Base-by-base conservation (phyloP, 1,140 invertebrate genomes). In the Heliconius eleuchia region DNA sequence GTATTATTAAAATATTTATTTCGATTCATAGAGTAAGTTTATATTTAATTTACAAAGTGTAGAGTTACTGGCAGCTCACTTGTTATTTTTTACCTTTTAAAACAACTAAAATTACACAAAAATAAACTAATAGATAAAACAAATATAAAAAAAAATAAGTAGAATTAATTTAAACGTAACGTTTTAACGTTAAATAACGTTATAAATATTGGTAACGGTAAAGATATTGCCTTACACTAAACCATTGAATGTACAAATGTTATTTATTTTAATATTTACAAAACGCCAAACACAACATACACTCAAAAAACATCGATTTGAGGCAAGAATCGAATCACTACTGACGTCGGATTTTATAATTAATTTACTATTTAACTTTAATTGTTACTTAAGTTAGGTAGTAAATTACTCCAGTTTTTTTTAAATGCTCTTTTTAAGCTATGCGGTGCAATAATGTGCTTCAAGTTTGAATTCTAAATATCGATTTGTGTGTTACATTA, bases 121-220 rank as follows among this genome's bases (percentile, higher is more conserved):
- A 66, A 66, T 30, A 66, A 30, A 27, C 0, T 66, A 23, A 30
- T 30, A 27, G 27, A 66, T 66, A 23, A 66, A 13, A 66, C 3
- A 66, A 46, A 46, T 42, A 13, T 27, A 66, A 13, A 3, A 27
- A 66, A 66, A 27, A 27, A 27, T 66, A 66, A 66, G 23, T 9
- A 30, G 27, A 30, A 11, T 66, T 66, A 30, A 4, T 66, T 11
- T 5, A 66, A 27, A 30, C 60, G 23, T 66, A 66, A 66, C 23
- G 60, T 27, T 66, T 66, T 30, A 60, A 42, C 30, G 9, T 80
- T 71, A 42, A 73, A 23, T 79, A 79, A 57, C 30, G 18, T 71
- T 75, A 79, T 46, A 71, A 76, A 76, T 80, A 71, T 77, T 82
- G 75, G 80, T 82, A 82, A 82, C 80, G 77, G 77, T 79, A 77